Evolutionary conservation across 2,113 vertebrate genomes (phyloP).

Genomic region (Melanostigma gelatinosum): DNA sequence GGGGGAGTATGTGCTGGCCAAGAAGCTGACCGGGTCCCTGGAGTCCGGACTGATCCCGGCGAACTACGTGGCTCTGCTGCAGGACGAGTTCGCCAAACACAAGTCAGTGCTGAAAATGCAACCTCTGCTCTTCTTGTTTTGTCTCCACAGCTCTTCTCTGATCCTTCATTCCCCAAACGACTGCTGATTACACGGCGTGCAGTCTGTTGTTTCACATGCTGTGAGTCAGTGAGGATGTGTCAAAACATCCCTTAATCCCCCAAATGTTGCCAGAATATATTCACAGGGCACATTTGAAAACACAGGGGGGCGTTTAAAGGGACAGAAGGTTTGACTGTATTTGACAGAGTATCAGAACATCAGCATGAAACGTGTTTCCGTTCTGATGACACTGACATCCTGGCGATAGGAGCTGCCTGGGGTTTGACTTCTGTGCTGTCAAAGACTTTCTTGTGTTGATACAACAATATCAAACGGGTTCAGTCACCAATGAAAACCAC

Average conservation of each 20-base stretch:
- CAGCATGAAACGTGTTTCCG: neutral
- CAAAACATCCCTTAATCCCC: neutral
- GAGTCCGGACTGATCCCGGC: slow-evolving; percentile 88
- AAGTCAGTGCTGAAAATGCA: slow-evolving; percentile 80
- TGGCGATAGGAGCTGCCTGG: neutral
- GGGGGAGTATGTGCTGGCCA: slow-evolving; percentile 87
- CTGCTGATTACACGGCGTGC: neutral
- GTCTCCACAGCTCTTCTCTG: neutral
- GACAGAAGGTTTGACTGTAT: neutral
- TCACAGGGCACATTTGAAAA: neutral
- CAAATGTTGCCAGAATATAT: neutral
- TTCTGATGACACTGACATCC: neutral
- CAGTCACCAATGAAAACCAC: neutral
- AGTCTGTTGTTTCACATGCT: neutral
- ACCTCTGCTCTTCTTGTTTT: neutral
- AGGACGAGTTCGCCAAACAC: slow-evolving; percentile 85
- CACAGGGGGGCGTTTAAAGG: neutral
- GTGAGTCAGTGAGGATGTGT: neutral
- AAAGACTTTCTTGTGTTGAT: neutral
- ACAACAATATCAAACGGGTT: neutral
- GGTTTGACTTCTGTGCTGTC: neutral
- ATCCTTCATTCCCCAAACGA: neutral
- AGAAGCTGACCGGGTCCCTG: slow-evolving; percentile 85
- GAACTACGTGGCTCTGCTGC: slow-evolving; percentile 87
- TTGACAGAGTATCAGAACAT: neutral